Percentiles rank a stretch among this genome's conserved stretches.
Conservation (phyloP, 1,140 invertebrate genomes). For the Elysia chlorotica region DNA sequence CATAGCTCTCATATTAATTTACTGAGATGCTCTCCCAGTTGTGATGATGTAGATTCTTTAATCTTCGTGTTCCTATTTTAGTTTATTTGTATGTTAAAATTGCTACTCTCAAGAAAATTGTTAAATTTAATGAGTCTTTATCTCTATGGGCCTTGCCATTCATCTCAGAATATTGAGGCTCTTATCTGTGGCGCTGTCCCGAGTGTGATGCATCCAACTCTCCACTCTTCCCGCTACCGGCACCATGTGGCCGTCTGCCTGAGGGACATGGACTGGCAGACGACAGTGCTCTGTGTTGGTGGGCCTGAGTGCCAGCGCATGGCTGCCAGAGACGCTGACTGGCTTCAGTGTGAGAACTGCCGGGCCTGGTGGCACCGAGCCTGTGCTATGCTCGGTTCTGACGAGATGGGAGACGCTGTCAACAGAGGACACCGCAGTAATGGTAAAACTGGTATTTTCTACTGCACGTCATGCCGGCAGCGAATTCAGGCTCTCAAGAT, state of each 20-base stretch:
- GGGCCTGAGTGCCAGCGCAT: slow-evolving; percentile 10
- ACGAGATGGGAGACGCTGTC: too few species aligned
- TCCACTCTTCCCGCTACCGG: not conserved
- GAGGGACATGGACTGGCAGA: slow-evolving; percentile 10
- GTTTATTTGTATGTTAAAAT: not conserved
- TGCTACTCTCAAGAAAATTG: too few species aligned
- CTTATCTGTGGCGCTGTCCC: slow-evolving; percentile 2
- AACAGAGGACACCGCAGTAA: too few species aligned
- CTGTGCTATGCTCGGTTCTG: not conserved
- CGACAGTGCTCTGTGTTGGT: slow-evolving; percentile 14
- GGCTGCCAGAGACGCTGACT: slow-evolving; percentile 18
- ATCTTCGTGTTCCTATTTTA: not conserved
- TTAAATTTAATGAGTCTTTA: too few species aligned
- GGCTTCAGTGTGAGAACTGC: slow-evolving; percentile 20
- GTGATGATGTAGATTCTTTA: not conserved
- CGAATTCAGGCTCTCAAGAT: slow-evolving; percentile 2
- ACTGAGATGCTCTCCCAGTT: too few species aligned
- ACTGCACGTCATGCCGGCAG: slow-evolving; percentile 7
- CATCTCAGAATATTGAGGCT: slow-evolving; percentile 17
- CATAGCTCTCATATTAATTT: not conserved
- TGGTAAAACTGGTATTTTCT: too few species aligned
- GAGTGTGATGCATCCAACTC: slow-evolving; percentile 5
- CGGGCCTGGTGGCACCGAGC: slow-evolving; percentile 15
- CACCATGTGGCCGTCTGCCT: not conserved
- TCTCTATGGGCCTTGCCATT: too few species aligned